Conservation (phyloP, 2,797 vertebrate genomes). For the Cebuella pygmaea region DNA sequence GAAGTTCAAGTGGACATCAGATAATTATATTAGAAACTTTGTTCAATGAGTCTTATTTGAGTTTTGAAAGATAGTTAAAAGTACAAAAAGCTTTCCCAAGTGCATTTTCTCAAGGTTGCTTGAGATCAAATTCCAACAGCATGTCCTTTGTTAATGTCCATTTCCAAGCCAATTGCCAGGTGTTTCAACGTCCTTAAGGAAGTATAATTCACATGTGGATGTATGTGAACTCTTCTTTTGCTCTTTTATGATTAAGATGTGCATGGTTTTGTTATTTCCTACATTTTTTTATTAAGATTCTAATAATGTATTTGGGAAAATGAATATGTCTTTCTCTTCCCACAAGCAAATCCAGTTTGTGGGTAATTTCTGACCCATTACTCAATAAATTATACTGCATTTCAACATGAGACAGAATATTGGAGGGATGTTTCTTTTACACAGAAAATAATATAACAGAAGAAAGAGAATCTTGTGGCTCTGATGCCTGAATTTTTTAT, state of each 20-base stretch:
- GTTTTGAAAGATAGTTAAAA: conserved; percentile 26
- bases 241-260: neutral
- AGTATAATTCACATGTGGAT: neutral
- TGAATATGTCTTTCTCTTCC: neutral
- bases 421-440: neutral
- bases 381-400: neutral
- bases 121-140: conserved; percentile 18
- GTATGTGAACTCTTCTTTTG: neutral
- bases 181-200: conserved; percentile 48
- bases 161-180: conserved; percentile 59
- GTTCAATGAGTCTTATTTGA: conserved; percentile 35
- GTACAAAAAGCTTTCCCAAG: neutral
- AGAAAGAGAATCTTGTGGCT: neutral
- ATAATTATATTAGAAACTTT: conserved; percentile 13
- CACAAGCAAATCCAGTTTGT: neutral
- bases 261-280: neutral
- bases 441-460: neutral
- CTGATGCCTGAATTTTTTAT: neutral
- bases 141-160: neutral
- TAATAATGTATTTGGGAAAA: neutral
- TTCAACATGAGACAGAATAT: neutral
- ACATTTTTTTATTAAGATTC: conserved; percentile 18
- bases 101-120: conserved; percentile 31
- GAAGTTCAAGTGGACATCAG: neutral
- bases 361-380: neutral